Base-by-base conservation (phyloP, 2,888 invertebrate genomes). In the Monochamus alternatus region DNA sequence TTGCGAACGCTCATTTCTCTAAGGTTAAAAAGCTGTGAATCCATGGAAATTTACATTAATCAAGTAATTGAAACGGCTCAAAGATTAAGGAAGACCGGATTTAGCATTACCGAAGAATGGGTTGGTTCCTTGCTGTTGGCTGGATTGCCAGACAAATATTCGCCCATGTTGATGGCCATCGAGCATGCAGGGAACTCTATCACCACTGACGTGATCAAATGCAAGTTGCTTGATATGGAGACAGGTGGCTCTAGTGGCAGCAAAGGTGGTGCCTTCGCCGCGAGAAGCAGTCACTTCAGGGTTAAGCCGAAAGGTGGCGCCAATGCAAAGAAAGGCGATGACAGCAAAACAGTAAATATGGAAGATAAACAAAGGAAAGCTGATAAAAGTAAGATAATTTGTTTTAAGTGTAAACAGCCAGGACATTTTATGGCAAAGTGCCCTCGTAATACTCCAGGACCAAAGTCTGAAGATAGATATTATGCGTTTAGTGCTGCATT, bases 81-180 rank as follows among this genome's bases (percentile, higher is more conserved):
- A 67, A 82, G 80, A 77, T 78, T 86, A 31, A 64, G 75, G 22
- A 65, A 82, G 60, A 86, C 84, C 7, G 85, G 84, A 12, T 85
- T 86, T 64, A 75, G 80, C 8, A 79, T 85, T 1, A 69, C 74
- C 55, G 81, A 83, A 51, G 78, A 82, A 75, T 85, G 83, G 83
- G 71, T 82, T 22, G 83, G 82, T 8, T 80, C 81, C 12, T 74
- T 82, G 58, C 73, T 84, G n/a, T 79, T 83, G 63, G 81, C 84
- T 30, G 82, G 81, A 74, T 75, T 81, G 74, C 81, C 79, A 47
- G 83, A 84, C 44, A 75, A 75, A 58, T 82, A 63, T 68, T 47
- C 73, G 38, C 81, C 81, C 32, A 80, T 82, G 81, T 78, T 83
- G 22, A 84, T 84, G 80, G 83, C 79, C 12, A 80, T 83, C n/a